phyloP scores from a whole-genome alignment of 2,888 invertebrate genomes.

The Catocala nupta region DNA sequence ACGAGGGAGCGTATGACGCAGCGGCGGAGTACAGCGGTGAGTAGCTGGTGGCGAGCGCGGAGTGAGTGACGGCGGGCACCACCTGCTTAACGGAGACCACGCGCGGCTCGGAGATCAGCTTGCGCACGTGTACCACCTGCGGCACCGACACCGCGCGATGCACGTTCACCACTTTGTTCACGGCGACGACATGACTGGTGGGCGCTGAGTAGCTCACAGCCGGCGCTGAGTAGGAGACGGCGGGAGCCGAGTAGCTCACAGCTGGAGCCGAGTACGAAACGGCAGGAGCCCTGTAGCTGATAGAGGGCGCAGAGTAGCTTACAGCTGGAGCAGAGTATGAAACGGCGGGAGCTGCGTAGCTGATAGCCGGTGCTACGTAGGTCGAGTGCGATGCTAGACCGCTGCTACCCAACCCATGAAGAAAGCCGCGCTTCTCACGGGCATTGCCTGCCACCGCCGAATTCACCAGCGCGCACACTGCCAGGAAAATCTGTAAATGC shows the following conservation, averaged over 20 bases:
- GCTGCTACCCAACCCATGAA: conserved; percentile 1
- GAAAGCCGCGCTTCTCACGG: conserved; percentile 9
- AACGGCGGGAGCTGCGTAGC: conserved; percentile 10
- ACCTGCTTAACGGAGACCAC: not conserved
- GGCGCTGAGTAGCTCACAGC: not conserved
- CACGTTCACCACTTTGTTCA: not conserved
- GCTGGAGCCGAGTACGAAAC: not conserved
- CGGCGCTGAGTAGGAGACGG: not conserved
- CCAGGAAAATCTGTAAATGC: not conserved
- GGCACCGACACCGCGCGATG: not conserved
- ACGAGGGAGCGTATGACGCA: not conserved
- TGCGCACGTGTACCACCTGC: not conserved
- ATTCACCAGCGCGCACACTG: conserved; percentile 1
- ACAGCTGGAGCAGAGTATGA: conserved; percentile 4
- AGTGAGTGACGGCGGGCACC: not conserved
- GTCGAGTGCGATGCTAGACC: not conserved
- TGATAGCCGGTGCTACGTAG: conserved; percentile 2
- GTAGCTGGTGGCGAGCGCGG: not conserved
- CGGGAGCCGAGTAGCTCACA: not conserved
- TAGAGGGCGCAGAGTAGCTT: conserved; percentile 1
- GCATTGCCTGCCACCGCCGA: not conserved
- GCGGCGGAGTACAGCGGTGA: not conserved
- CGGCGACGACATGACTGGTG: not conserved
- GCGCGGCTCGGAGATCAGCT: conserved; percentile 7
- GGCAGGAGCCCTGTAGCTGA: not conserved